Percentiles rank a stretch among this genome's conserved stretches.
Conservation (phyloP, 2,113 vertebrate species). For the Eptatretus burgeri region DNA sequence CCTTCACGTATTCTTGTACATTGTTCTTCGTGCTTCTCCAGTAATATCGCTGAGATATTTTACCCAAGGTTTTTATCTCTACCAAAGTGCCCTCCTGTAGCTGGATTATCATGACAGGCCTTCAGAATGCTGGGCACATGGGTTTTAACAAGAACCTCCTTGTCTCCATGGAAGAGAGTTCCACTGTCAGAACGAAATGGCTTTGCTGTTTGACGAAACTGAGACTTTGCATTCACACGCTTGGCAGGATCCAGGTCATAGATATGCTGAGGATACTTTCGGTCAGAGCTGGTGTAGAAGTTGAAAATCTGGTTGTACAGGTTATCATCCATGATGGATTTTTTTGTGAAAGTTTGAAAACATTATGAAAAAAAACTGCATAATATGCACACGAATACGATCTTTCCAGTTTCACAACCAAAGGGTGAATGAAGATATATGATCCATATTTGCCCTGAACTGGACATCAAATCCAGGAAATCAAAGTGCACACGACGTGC, state of each 20-base stretch:
- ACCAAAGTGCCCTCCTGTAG: not conserved
- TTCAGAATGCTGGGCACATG: not conserved
- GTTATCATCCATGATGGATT: not conserved
- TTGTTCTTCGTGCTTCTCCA: conserved; percentile 1
- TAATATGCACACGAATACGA: too few relatives aligned
- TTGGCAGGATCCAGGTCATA: too few relatives aligned
- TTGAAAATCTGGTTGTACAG: not conserved
- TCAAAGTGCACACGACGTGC: not conserved
- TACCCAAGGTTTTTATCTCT: not conserved
- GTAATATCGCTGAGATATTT: not conserved
- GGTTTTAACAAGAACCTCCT: conserved; percentile 1
- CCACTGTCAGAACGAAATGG: not conserved
- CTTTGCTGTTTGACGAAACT: too few relatives aligned
- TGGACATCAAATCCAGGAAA: not conserved
- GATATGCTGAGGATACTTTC: too few relatives aligned
- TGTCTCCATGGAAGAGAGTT: not conserved
- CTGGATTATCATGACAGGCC: conserved; percentile 1
- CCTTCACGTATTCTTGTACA: not conserved
- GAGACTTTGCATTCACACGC: too few relatives aligned
- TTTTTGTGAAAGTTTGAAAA: too few relatives aligned
- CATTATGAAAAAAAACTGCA: too few relatives aligned
- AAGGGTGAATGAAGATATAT: too few relatives aligned
- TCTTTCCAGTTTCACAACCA: too few relatives aligned
- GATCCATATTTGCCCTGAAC: too few relatives aligned
- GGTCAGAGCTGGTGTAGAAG: not conserved